A percentile compares a stretch with the other conserved stretches of the same genome.
Evolutionary conservation across 2,797 vertebrate genomes (phyloP).

Genomic region (Sorex maritimensis): DNA sequence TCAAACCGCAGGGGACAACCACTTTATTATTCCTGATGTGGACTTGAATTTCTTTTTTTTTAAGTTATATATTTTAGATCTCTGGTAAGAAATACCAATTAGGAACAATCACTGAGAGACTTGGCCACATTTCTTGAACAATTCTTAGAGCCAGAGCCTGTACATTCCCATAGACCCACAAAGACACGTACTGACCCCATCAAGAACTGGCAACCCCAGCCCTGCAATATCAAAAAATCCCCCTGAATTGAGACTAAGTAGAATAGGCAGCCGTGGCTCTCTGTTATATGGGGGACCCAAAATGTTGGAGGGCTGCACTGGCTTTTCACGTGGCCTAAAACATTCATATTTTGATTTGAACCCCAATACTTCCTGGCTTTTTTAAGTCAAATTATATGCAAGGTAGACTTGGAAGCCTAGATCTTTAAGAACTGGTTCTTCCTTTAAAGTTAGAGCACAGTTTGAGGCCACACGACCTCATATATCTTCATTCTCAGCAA

Average conservation of each 20-base stretch:
- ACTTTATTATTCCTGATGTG: conserved; percentile 76
- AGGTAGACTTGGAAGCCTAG: neutral
- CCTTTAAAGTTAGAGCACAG: neutral
- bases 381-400: conserved; percentile 52
- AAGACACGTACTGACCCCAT: conserved; percentile 1
- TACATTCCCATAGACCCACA: neutral
- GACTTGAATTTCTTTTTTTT: conserved; percentile 68
- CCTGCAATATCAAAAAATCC: conserved; percentile 45
- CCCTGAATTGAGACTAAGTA: neutral
- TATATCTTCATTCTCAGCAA: no score
- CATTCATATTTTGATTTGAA: neutral
- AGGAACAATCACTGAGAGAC: conserved; percentile 26
- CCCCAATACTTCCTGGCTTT: conserved; percentile 20
- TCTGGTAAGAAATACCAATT: conserved; percentile 52
- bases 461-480: no score
- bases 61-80: conserved; percentile 7
- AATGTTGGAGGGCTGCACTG: conserved; percentile 3
- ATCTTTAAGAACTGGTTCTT: conserved; percentile 53
- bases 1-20: conserved; percentile 75
- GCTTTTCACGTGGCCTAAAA: conserved; percentile 34
- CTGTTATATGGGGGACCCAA: neutral
- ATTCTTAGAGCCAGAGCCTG: neutral
- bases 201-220: conserved; percentile 38
- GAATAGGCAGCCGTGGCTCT: neutral
- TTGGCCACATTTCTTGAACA: conserved; percentile 45